Conservation (phyloP, 64 coral and sea anemone genomes). For the Hydrozoanthus tunicans region DNA sequence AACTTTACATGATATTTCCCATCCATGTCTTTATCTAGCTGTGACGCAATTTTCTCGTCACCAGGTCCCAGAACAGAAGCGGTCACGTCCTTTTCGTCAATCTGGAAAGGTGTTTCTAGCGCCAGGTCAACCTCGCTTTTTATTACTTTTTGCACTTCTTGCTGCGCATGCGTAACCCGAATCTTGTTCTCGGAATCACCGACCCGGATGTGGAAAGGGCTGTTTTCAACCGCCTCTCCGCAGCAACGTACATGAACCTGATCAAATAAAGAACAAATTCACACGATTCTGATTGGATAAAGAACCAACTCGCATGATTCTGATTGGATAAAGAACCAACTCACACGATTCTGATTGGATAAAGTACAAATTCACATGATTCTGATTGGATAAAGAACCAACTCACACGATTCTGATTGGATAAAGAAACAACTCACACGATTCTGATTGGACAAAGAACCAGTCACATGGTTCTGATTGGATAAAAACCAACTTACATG, state of each 20-base stretch:
- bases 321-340: not conserved
- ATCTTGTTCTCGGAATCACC: conserved; percentile 76
- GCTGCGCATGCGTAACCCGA: conserved; percentile 73
- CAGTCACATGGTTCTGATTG: not conserved
- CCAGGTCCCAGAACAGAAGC: conserved; percentile 30
- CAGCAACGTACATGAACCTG: conserved; percentile 81
- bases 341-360: not conserved
- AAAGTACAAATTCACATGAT: not conserved
- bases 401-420: no score
- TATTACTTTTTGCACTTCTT: conserved; percentile 68
- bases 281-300: not conserved
- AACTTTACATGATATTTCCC: conserved; percentile 83
- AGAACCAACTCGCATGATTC: no score
- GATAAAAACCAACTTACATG: no score
- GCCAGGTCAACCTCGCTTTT: conserved; percentile 87
- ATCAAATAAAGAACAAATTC: not conserved
- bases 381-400: not conserved
- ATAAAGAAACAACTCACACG: not conserved
- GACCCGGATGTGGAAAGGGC: conserved; percentile 80
- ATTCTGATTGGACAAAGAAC: not conserved
- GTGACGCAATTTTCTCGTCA: conserved; percentile 60
- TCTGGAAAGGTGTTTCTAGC: conserved; percentile 71
- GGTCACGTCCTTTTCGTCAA: conserved; percentile 53
- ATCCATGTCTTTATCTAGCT: conserved; percentile 54
- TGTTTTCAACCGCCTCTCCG: conserved; percentile 75